Conservation (phyloP, 1,140 invertebrate genomes). For the Trachymyrmex septentrionalis region DNA sequence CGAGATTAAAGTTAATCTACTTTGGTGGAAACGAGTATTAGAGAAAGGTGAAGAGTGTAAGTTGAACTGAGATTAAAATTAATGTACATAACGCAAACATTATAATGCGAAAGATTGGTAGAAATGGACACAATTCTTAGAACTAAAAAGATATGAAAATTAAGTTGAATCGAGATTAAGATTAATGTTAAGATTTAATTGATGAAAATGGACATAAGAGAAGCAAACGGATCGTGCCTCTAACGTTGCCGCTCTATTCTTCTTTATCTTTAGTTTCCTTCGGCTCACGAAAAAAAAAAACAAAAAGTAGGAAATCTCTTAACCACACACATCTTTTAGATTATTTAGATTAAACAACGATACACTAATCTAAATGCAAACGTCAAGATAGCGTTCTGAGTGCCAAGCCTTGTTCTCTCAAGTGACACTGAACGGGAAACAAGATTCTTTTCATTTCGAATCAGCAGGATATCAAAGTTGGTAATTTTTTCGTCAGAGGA, state of each 20-base stretch:
- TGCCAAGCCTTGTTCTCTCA: neutral
- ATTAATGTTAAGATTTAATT: too few relatives aligned
- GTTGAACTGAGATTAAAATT: neutral
- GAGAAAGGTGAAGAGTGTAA: too few relatives aligned
- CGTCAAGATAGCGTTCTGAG: neutral
- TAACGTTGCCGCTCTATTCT: neutral
- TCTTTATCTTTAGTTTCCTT: neutral
- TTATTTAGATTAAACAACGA: conserved; percentile 24
- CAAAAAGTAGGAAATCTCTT: neutral
- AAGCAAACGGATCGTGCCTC: neutral
- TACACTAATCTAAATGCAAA: conserved; percentile 53
- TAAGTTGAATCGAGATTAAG: too few relatives aligned
- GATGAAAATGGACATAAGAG: neutral
- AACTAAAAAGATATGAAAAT: neutral
- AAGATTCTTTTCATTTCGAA: conserved; percentile 32
- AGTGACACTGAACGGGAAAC: neutral
- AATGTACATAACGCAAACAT: neutral
- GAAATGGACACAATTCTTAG: neutral
- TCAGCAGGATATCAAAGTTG: neutral
- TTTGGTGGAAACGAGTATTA: too few relatives aligned
- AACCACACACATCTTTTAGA: neutral
- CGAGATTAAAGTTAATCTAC: too few relatives aligned
- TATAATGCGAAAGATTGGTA: neutral
- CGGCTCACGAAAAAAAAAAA: neutral
- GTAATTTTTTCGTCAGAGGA: neutral